Evolutionary conservation across 2,888 invertebrate genomes (phyloP).

Genomic region (Drosophila fulvimacula): DNA sequence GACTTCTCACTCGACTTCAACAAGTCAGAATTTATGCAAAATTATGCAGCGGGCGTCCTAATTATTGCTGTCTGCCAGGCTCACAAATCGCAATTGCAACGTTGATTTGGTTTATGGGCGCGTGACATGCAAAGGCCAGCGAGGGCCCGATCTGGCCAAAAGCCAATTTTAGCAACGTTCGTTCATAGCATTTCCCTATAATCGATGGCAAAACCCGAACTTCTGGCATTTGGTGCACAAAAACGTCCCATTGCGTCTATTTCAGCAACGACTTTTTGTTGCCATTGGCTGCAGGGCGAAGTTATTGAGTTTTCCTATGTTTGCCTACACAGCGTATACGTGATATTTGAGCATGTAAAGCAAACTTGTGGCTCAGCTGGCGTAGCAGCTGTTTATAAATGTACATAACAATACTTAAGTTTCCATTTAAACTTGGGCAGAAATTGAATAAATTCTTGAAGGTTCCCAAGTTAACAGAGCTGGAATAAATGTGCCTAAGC

Average conservation of each 20-base stretch:
- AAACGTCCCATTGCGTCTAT: neutral
- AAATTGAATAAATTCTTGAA: neutral
- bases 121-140: conserved; percentile 43
- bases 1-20: conserved; percentile 44
- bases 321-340: conserved; percentile 38
- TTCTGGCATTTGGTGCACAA: conserved; percentile 35
- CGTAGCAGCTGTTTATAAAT: neutral
- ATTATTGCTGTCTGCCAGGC: conserved; percentile 51
- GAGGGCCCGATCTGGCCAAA: conserved; percentile 12
- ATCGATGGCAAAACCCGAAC: conserved; percentile 50
- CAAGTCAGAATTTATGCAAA: conserved; percentile 60
- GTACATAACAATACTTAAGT: neutral
- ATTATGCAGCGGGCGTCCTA: conserved; percentile 45
- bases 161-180: conserved; percentile 32
- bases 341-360: conserved; percentile 21
- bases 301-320: conserved; percentile 23
- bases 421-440: neutral
- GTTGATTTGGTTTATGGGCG: conserved; percentile 47
- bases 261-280: neutral
- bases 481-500: neutral
- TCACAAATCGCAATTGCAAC: conserved; percentile 40
- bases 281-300: conserved; percentile 10
- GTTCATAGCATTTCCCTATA: conserved; percentile 44
- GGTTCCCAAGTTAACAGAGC: neutral
- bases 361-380: neutral